These are phyloP conservation scores for Ochropleura plecta DNA, from an alignment of 2,888 invertebrate genomes.

Conservation along the genomic window DNA sequence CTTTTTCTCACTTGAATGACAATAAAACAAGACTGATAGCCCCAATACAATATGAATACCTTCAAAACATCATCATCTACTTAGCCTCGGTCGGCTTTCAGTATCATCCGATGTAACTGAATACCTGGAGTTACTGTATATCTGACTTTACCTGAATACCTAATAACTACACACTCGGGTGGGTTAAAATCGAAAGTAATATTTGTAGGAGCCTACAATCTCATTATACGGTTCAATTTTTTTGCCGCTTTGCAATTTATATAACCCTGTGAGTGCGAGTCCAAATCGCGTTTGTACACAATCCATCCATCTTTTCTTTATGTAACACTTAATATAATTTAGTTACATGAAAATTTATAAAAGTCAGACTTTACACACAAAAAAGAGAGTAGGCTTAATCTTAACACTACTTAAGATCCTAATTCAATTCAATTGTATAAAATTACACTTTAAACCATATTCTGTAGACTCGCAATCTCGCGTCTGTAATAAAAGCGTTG, in stretches of 20 bases:
- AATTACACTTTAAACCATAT: slow-evolving; percentile 54
- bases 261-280: too few relatives aligned
- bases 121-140: too few relatives aligned
- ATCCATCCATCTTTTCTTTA: too few relatives aligned
- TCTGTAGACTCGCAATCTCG: slow-evolving; percentile 47
- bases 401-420: slow-evolving; percentile 45
- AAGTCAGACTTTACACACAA: not conserved
- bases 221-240: not conserved
- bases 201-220: not conserved
- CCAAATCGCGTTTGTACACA: too few relatives aligned
- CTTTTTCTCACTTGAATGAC: too few relatives aligned
- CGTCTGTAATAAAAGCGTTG: slow-evolving; percentile 66
- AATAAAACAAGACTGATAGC: too few relatives aligned
- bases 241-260: too few relatives aligned
- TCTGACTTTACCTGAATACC: too few relatives aligned
- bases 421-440: slow-evolving; percentile 58
- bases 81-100: too few relatives aligned
- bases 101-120: too few relatives aligned
- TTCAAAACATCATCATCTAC: not conserved
- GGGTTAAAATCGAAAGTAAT: too few relatives aligned
- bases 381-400: slow-evolving; percentile 27
- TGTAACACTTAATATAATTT: not conserved
- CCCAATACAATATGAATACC: not conserved
- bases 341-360: not conserved
- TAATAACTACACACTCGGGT: too few relatives aligned